Base-by-base conservation (phyloP, 2,888 invertebrate species). In the Diloba caeruleocephala region DNA sequence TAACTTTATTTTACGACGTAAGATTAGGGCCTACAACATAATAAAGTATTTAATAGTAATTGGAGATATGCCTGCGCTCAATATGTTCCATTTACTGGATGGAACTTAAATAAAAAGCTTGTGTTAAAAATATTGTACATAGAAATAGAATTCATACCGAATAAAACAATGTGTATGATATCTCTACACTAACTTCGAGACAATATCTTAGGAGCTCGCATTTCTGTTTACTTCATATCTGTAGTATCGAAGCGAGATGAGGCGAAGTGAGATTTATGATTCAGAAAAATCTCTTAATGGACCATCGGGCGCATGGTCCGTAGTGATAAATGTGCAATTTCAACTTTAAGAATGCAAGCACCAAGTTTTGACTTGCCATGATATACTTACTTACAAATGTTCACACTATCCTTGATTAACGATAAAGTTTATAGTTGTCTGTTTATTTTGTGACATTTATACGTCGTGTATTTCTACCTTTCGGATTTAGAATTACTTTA, bases 271-370 rank as follows among this genome's bases (percentile, higher is more conserved):
- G 92, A 93, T 93, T 92, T 93, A 93, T 92, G 90, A 85, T 85
- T 85, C 88, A 90, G 92, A 91, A 91, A 90, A 90, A 92, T 92
- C 89, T 91, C 89, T 89, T 93, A 92, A 93, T 93, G 92, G 90
- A 91, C 85, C 87, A 83, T 85, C 84, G 82, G 80, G 90, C 87
- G 89, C 87, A 88, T 88, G 89, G 84, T 85, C 87, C 57, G 76
- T 69, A 76, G 87, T 91, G 92, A 93, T 92, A 92, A 92, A 93
- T 93, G 92, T 92, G 88, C 92, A 92, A 92, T 92, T 88, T 89
- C 84, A 90, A 92, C 90, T 92, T 91, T 83, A 87, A 85, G 88
- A 91, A 90, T 89, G 89, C 89, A 87, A 84, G 83, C 84, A 86
- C 88, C 82, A 87, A 92, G 89, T 92, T 92, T 90, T 89, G 91